A percentile compares a stretch with the other conserved stretches of the same genome.
phyloP scores from a whole-genome alignment of 2,888 invertebrate species.

The Beris chalybata region DNA sequence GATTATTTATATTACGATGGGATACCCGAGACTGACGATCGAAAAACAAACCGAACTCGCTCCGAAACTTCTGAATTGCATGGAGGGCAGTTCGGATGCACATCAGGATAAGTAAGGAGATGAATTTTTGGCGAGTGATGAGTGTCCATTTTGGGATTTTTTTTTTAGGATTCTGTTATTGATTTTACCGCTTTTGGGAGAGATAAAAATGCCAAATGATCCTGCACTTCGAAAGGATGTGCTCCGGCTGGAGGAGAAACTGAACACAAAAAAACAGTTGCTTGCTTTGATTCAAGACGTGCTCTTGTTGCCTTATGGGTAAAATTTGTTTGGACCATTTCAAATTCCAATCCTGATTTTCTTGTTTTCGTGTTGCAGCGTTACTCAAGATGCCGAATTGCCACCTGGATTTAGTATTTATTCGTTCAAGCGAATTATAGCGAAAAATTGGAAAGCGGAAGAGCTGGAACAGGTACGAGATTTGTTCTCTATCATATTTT shows the following conservation, averaged over 20 bases:
- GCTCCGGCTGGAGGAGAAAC: conserved; percentile 74
- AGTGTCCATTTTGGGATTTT: conserved; percentile 32
- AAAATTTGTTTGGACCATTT: conserved; percentile 43
- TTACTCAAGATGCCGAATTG: conserved; percentile 54
- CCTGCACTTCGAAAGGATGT: conserved; percentile 64
- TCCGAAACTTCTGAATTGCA: conserved; percentile 73
- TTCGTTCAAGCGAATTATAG: conserved; percentile 74
- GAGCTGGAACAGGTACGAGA: conserved; percentile 73
- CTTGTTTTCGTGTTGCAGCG: conserved; percentile 27
- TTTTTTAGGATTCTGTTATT: conserved; percentile 72
- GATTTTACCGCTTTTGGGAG: conserved; percentile 76
- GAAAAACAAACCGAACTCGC: conserved; percentile 75
- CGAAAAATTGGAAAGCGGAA: conserved; percentile 74
- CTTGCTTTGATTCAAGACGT: conserved; percentile 80
- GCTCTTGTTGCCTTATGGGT: conserved; percentile 85
- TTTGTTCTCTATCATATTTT: background rate
- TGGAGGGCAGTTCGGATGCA: conserved; percentile 77
- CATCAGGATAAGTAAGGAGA: conserved; percentile 77
- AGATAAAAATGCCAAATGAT: conserved; percentile 66
- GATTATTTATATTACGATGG: conserved; percentile 91
- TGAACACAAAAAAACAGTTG: conserved; percentile 59
- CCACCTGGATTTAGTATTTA: conserved; percentile 78
- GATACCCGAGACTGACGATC: conserved; percentile 77
- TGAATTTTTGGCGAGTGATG: background rate
- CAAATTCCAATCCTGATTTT: background rate